phyloP scores from a whole-genome alignment of 1,140 invertebrate genomes.

The Drosophila suzukii region DNA sequence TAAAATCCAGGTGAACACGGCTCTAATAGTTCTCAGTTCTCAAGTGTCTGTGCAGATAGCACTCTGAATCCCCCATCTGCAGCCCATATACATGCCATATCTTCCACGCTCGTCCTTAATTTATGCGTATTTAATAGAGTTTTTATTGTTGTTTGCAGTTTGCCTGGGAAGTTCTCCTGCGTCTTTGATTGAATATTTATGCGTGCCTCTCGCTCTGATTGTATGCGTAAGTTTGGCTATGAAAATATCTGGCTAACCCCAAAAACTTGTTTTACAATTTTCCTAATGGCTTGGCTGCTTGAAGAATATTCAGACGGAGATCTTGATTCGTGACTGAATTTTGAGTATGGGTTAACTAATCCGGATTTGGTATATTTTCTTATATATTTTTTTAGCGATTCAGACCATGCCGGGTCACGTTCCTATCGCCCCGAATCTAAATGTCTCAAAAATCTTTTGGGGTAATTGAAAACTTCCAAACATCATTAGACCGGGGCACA shows the following conservation, averaged over 20 bases:
- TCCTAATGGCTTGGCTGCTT: conserved; percentile 36
- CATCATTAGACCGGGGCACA: conserved; percentile 11
- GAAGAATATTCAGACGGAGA: conserved; percentile 21
- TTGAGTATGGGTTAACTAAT: conserved; percentile 24
- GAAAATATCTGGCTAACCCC: conserved; percentile 40
- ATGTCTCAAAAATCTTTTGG: conserved; percentile 32
- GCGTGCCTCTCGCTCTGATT: conserved; percentile 23
- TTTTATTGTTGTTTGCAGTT: conserved; percentile 82
- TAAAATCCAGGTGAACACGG: conserved; percentile 62
- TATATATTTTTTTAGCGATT: background rate
- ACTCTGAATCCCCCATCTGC: background rate
- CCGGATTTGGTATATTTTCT: conserved; percentile 22
- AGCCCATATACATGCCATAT: conserved; percentile 6
- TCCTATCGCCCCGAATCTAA: conserved; percentile 41
- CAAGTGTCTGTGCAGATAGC: conserved; percentile 35
- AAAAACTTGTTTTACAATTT: conserved; percentile 58
- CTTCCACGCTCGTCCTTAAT: conserved; percentile 48
- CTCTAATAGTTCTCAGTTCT: conserved; percentile 46
- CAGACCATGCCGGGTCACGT: conserved; percentile 37
- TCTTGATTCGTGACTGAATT: conserved; percentile 14
- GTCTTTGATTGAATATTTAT: conserved; percentile 81
- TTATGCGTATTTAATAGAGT: conserved; percentile 82
- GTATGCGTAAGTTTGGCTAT: conserved; percentile 48
- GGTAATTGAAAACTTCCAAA: conserved; percentile 51
- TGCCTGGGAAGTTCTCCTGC: conserved; percentile 53